Evolutionary conservation across 1,140 invertebrate genomes (phyloP).

Genomic region (Lethocerus indicus): DNA sequence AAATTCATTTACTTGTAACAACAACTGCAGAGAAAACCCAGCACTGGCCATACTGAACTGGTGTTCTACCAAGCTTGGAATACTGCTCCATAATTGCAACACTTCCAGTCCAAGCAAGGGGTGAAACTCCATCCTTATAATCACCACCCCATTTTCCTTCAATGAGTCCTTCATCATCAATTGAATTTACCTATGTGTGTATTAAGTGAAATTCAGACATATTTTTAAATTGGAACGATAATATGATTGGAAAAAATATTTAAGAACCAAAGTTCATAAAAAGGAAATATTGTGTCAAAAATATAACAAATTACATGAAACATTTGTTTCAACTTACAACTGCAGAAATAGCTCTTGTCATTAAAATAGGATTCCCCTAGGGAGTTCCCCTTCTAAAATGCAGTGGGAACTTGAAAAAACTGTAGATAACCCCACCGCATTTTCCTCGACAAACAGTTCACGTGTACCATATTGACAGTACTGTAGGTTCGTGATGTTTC

Average conservation of each 20-base stretch:
- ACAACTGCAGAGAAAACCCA: conserved; percentile 62
- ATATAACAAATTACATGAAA: not conserved
- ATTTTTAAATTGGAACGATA: not conserved
- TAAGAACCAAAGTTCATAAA: not conserved
- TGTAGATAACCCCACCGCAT: too few species aligned
- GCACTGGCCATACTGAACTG: conserved; percentile 66
- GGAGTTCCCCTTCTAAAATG: too few species aligned
- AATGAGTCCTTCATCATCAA: conserved; percentile 50
- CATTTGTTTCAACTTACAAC: too few species aligned
- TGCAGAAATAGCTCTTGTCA: conserved; percentile 49
- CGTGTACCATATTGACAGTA: too few species aligned
- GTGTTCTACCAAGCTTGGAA: conserved; percentile 29
- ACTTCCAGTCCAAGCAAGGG: conserved; percentile 48
- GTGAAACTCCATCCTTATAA: conserved; percentile 46
- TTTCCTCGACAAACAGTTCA: too few species aligned
- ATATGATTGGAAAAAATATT: not conserved
- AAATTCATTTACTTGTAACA: conserved; percentile 35
- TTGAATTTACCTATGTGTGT: conserved; percentile 48
- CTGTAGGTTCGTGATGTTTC: too few species aligned
- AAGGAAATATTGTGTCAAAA: not conserved
- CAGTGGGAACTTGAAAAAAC: too few species aligned
- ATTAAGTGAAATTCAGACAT: conserved; percentile 1
- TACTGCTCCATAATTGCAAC: conserved; percentile 50
- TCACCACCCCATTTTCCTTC: conserved; percentile 53
- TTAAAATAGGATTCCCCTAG: conserved; percentile 54